Percentiles rank a stretch among this genome's conserved stretches.
Evolutionary conservation across 2,113 vertebrate genomes (phyloP).

Genomic region (Scortum barcoo): DNA sequence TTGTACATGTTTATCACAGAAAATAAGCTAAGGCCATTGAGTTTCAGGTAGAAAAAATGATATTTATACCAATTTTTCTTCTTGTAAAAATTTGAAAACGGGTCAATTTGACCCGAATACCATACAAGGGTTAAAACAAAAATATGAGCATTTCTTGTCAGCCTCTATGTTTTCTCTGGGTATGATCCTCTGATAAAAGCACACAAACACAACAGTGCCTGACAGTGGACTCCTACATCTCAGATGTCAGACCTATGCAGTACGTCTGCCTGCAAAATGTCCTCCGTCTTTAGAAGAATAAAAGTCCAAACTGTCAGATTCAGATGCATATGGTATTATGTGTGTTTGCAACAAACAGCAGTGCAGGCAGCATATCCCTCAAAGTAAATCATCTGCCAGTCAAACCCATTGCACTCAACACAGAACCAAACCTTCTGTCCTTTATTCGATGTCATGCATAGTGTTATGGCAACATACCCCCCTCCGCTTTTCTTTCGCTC

Average conservation of each 20-base stretch:
- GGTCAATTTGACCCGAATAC: no score
- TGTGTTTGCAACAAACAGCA: background rate
- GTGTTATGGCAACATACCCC: constrained; percentile 17
- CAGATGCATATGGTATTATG: background rate
- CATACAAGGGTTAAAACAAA: no score
- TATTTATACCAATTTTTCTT: no score
- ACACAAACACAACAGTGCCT: background rate
- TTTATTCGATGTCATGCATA: constrained; percentile 12
- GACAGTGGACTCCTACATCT: background rate
- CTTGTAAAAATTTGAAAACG: no score
- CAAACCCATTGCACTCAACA: constrained; percentile 14
- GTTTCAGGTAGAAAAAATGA: no score
- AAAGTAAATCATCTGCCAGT: background rate
- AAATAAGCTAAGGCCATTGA: no score
- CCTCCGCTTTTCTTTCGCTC: constrained; percentile 19
- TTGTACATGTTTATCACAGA: no score
- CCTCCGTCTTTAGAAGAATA: background rate
- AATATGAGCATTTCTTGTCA: background rate
- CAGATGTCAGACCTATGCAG: background rate
- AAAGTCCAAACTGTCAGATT: background rate
- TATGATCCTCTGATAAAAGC: background rate
- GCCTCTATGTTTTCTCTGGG: background rate
- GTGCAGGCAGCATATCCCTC: background rate
- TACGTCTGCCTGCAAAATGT: background rate
- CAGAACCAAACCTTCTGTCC: background rate